Evolutionary conservation across 2,888 invertebrate genomes (phyloP).

Genomic region (Apamea anceps): DNA sequence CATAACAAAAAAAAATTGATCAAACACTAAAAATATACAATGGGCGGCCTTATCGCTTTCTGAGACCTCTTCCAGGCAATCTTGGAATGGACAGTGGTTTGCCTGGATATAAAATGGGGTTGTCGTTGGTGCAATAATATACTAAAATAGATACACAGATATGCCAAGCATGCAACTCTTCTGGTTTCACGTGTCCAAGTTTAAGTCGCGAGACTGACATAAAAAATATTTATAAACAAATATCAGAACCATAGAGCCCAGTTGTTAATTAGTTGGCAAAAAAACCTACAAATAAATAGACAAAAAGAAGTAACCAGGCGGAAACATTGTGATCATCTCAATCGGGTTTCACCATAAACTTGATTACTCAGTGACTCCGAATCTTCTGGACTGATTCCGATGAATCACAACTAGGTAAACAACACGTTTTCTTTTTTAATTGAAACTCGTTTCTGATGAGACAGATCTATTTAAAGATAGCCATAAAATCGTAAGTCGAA

Average conservation of each 20-base stretch:
- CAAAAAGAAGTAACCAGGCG: background rate
- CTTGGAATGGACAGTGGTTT: too few species aligned
- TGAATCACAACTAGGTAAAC: conserved; percentile 44
- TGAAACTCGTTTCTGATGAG: conserved; percentile 46
- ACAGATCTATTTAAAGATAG: conserved; percentile 42
- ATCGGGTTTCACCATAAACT: background rate
- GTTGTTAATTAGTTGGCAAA: background rate
- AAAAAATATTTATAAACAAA: background rate
- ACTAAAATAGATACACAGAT: too few species aligned
- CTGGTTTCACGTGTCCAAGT: background rate
- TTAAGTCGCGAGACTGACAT: background rate
- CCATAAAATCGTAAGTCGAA: background rate
- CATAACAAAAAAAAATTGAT: too few species aligned
- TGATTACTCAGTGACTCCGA: conserved; percentile 11
- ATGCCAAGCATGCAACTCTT: too few species aligned
- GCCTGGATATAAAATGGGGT: too few species aligned
- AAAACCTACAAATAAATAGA: background rate
- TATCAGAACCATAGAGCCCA: background rate
- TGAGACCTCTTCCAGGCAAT: too few species aligned
- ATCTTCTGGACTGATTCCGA: conserved; percentile 34
- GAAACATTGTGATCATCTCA: background rate
- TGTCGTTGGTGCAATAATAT: too few species aligned
- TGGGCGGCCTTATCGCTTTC: too few species aligned
- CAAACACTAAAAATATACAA: too few species aligned
- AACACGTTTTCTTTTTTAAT: conserved; percentile 37